A percentile compares a stretch with the other conserved stretches of the same genome.
Evolutionary conservation across 2,888 invertebrate genomes (phyloP).

Genomic region (Drosophila niveifrons): DNA sequence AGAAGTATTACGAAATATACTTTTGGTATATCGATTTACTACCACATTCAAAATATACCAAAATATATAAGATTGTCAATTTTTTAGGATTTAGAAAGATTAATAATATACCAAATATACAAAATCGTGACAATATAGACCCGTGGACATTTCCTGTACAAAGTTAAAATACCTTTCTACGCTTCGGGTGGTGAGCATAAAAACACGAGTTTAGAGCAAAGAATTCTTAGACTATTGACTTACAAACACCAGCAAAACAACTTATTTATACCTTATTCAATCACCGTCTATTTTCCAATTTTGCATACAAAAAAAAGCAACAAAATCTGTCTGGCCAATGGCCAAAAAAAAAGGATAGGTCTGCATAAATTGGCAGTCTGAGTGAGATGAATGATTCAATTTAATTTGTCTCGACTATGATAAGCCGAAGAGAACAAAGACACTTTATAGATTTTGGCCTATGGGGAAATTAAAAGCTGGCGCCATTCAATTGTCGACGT

Average conservation of each 20-base stretch:
- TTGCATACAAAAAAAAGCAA: background rate
- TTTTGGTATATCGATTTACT: too few species aligned
- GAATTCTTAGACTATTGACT: background rate
- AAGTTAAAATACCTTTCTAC: too few species aligned
- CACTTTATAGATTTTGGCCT: conserved; percentile 25
- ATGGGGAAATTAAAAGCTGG: conserved; percentile 54
- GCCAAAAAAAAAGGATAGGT: background rate
- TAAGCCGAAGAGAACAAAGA: conserved; percentile 6
- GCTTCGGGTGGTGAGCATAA: too few species aligned
- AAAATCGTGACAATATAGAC: too few species aligned
- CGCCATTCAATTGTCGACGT: conserved; percentile 30
- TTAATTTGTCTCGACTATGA: conserved; percentile 4
- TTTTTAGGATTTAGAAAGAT: too few species aligned
- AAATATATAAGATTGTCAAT: too few species aligned
- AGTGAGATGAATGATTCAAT: conserved; percentile 9
- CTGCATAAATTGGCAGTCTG: background rate
- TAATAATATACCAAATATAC: too few species aligned
- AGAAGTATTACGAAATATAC: too few species aligned
- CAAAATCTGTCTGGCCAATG: background rate
- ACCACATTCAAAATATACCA: too few species aligned
- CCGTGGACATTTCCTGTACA: too few species aligned
- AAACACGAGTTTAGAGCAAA: background rate
- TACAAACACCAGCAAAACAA: background rate
- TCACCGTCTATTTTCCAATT: background rate
- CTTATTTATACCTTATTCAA: background rate